Evolutionary conservation across 1,140 invertebrate genomes (phyloP), one percentile per base, ranked within the genome.

Genomic region (Trachymyrmex septentrionalis): DNA sequence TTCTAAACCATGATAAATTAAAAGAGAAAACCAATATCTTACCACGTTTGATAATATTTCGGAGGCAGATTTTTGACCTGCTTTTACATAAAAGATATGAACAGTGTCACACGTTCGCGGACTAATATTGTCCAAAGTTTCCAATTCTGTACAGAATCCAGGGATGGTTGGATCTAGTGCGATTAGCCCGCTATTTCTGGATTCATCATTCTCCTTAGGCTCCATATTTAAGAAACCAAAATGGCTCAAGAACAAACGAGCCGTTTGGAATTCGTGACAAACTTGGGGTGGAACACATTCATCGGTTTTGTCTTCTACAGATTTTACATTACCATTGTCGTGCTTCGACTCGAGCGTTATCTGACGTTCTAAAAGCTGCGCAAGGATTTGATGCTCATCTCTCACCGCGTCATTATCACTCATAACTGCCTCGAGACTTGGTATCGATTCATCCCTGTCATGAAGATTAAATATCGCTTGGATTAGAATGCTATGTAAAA

Each of bases 11-110:
- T 85, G 82, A 69, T 77, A 84, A 87, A 66, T 67, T 72, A 12
- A n/a, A n/a, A 10, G 14, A 10, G n/a, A 59, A 61, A 34, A 24
- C 3, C 10, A 14, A 59, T 59, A 59, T 75, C 80, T 93, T 96
- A 98, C 96, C 92, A 97, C 97, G 96, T 99, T 99, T 21, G 96
- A 96, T 16, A 99, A 95, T 86, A 99, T 99, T 86, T 99, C 97
- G 66, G 96, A 94, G 1, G 97, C 95, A 71, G 94, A 95, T 85
- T 96, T 97, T 95, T 99, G 99, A 0, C 98, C 98, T 63, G 97
- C 96, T 93, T 97, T 97, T 0, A 99, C 98, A 94, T 99, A 99
- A 95, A 99, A 99, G 86, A 99, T 96, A 94, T 99, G 98, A 87
- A 98, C 98, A 0, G 99, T 99, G 93, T 99, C 98, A 91, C 97